A percentile compares a stretch with the other conserved stretches of the same genome.
Evolutionary conservation across 2,113 vertebrate species (phyloP).

Genomic region (Recurvirostra avosetta): DNA sequence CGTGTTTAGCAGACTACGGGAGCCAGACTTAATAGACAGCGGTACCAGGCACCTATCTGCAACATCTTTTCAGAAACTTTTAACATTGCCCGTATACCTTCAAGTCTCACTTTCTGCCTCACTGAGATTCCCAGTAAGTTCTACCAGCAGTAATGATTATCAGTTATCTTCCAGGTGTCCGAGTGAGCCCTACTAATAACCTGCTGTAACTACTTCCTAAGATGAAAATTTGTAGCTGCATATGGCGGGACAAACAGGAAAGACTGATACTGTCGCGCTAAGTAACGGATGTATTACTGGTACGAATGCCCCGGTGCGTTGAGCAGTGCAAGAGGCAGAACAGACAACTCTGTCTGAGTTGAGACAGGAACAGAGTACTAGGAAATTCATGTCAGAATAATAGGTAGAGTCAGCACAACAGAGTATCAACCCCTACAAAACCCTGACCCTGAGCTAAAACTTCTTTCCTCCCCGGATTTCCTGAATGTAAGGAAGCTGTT

Average conservation of each 20-base stretch:
- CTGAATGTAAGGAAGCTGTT: not conserved
- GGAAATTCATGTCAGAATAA: slow-evolving; percentile 27
- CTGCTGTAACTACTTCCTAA: not conserved
- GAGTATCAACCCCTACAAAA: not conserved
- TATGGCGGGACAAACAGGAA: slow-evolving; percentile 13
- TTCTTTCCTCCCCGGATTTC: slow-evolving; percentile 28
- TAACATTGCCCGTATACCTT: not conserved
- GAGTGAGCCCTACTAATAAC: not conserved
- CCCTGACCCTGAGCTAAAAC: slow-evolving; percentile 29
- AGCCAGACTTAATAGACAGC: not conserved
- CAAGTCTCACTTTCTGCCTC: not conserved
- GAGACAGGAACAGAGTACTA: not conserved
- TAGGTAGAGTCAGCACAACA: slow-evolving; percentile 21
- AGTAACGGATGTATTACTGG: not conserved
- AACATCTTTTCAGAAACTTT: not conserved
- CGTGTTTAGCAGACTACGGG: not conserved
- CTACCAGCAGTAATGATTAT: not conserved
- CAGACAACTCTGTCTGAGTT: not conserved
- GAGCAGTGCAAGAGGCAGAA: not conserved
- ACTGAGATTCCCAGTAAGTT: not conserved
- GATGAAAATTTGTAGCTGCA: not conserved
- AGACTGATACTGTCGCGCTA: not conserved
- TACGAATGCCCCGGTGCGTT: not conserved
- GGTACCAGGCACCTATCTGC: not conserved
- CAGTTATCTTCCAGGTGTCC: not conserved